Conservation (phyloP, 2,797 vertebrate species). For the Euthynnus affinis region DNA sequence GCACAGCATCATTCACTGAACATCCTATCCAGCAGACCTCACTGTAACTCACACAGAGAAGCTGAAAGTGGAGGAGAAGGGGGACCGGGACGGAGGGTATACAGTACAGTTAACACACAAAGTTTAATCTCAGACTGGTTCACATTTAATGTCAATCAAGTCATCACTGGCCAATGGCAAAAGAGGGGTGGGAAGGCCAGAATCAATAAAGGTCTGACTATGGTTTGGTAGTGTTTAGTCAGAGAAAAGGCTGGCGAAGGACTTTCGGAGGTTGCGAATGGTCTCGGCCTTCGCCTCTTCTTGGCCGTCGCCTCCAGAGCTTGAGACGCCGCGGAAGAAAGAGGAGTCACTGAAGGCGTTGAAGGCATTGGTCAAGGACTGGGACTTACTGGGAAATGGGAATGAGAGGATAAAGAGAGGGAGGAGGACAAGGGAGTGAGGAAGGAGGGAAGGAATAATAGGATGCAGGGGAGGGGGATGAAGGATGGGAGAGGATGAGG, state of each 20-base stretch:
- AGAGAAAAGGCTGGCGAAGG: conserved; percentile 98
- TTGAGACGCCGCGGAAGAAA: conserved; percentile 87
- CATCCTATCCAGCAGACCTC: conserved; percentile 81
- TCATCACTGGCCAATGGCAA: conserved; percentile 69
- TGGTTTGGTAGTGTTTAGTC: conserved; percentile 83
- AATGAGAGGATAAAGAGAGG: conserved; percentile 5
- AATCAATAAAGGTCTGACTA: conserved; percentile 38
- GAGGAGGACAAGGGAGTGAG: conserved; percentile 7
- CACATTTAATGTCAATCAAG: conserved; percentile 80
- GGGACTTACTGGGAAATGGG: conserved; percentile 93
- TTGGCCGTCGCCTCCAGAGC: conserved; percentile 83
- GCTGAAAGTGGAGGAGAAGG: conserved; percentile 58
- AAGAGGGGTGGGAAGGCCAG: conserved; percentile 32
- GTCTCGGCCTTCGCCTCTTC: conserved; percentile 98
- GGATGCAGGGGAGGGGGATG: conserved; percentile 18
- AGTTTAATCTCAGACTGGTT: conserved; percentile 83
- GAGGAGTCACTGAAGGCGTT: conserved; percentile 92
- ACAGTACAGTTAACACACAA: conserved; percentile 84
- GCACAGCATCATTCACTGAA: conserved; percentile 43
- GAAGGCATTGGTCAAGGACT: conserved; percentile 98
- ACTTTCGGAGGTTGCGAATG: conserved; percentile 98
- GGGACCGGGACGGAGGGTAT: conserved; percentile 68
- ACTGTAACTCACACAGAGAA: conserved; percentile 79
- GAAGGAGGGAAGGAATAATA: conserved; percentile 57
- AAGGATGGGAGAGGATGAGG: conserved; percentile 12